phyloP scores from a whole-genome alignment of 2,113 vertebrate species.

The Caloenas nicobarica region DNA sequence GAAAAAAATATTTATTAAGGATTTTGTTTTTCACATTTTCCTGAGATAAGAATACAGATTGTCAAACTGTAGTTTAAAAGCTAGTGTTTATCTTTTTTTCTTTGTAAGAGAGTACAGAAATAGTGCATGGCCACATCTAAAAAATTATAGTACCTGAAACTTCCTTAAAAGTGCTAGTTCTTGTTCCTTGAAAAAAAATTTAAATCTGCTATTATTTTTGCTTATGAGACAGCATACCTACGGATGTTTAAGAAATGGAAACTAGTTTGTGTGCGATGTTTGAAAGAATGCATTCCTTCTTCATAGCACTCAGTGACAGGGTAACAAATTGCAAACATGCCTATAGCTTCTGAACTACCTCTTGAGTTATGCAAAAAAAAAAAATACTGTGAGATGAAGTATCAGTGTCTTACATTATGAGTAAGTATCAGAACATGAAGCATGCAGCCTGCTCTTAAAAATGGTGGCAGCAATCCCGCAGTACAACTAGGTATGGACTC shows the following conservation, averaged over 20 bases:
- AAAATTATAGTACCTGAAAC: not conserved
- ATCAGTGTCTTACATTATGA: not conserved
- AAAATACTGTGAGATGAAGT: not conserved
- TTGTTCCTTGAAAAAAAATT: not conserved
- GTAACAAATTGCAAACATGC: not conserved
- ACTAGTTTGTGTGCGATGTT: not conserved
- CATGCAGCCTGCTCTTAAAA: not conserved
- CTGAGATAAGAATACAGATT: not conserved
- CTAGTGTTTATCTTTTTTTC: not conserved
- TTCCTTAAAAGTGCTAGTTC: not conserved
- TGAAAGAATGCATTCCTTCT: not conserved
- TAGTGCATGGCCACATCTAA: not conserved
- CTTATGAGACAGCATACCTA: not conserved
- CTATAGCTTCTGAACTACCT: not conserved
- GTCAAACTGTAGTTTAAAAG: not conserved
- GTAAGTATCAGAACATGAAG: not conserved
- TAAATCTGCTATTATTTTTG: not conserved
- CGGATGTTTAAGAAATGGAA: not conserved
- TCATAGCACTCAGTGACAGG: not conserved
- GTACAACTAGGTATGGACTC: not conserved
- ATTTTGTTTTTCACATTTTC: not conserved
- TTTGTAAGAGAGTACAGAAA: not conserved
- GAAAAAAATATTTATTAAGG: constrained; percentile 3
- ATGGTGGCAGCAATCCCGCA: not conserved
- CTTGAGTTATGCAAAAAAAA: not conserved